A percentile compares a stretch with the other conserved stretches of the same genome.
Evolutionary conservation across 2,888 invertebrate species (phyloP).

Genomic region (Priocnemis perturbator): DNA sequence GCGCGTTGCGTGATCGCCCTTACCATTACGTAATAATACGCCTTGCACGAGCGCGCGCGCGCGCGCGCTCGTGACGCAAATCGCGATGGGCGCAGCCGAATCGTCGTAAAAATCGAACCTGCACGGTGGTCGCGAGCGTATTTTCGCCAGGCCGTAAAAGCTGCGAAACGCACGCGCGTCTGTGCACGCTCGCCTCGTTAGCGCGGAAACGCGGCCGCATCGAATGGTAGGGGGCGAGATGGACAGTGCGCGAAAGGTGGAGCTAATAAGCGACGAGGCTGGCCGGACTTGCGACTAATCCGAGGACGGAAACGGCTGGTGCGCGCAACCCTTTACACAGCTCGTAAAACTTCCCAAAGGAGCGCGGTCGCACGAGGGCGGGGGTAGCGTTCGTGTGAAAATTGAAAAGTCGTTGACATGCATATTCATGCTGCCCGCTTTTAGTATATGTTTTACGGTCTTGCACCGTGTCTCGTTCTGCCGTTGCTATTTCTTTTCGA

Average conservation of each 20-base stretch:
- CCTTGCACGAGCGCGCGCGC: too few species aligned
- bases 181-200: neutral
- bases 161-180: neutral
- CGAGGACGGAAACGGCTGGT: slow-evolving; percentile 36
- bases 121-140: neutral
- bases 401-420: slow-evolving; percentile 72
- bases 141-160: neutral
- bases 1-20: too few species aligned
- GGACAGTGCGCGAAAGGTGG: slow-evolving; percentile 33
- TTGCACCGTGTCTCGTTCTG: slow-evolving; percentile 7
- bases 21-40: too few species aligned
- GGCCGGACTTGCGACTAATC: slow-evolving; percentile 41
- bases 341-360: slow-evolving; percentile 70
- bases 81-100: slow-evolving; percentile 6
- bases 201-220: neutral
- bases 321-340: slow-evolving; percentile 62
- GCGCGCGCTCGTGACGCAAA: slow-evolving; percentile 37
- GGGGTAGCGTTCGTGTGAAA: slow-evolving; percentile 70
- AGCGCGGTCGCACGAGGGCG: slow-evolving; percentile 22
- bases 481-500: neutral
- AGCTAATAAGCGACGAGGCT: slow-evolving; percentile 62
- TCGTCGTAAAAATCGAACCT: slow-evolving; percentile 2
- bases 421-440: slow-evolving; percentile 67
- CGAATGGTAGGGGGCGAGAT: neutral
- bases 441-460: slow-evolving; percentile 72